Evolutionary conservation across 2,113 vertebrate species (phyloP), one percentile per base, ranked within the genome.

Genomic region (Bagarius yarrelli): DNA sequence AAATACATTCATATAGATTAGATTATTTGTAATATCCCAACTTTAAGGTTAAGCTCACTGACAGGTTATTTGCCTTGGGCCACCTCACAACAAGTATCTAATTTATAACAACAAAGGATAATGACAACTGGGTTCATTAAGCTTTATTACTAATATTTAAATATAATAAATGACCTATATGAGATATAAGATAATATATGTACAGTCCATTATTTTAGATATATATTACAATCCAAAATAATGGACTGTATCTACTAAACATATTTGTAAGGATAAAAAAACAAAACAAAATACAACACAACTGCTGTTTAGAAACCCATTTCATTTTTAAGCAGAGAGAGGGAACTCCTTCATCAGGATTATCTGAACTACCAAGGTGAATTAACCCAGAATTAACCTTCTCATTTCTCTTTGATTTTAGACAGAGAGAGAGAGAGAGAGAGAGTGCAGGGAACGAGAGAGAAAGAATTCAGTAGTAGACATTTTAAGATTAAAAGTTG

Each of bases 361-460:
- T 36, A 70, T 16, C 36, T 14, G 19, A 71, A 56, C 25, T n/a
- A 36, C 40, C 40, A 34, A 16, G 44, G 15, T 72, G 27, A 80
- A 81, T 81, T 81, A 73, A 74, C 70, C 59, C 18, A 61, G 55
- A 61, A 60, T 72, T 30, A 80, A 47, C 55, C 52, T 44, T 70
- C 57, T 47, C 34, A 30, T 69, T 36, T 13, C 23, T 23, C 4
- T 70, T 60, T 81, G 44, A 74, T 61, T 73, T 13, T 2, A 52
- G 52, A 71, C 1, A 47, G 23, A 19, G 53, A 52, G 52, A 71
- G 14, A 47, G 16, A 34, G 18, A 61, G 12, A 78, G 19, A 60
- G 36, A 50, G n/a, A 61, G 60, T 56, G 19, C 34, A 19, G 27
- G 15, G 47, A 61, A 52, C 55, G 12, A 34, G 14, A 40, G 9